phyloP scores from a whole-genome alignment of 2,113 vertebrate species.

The Psilopsiagon aurifrons region DNA sequence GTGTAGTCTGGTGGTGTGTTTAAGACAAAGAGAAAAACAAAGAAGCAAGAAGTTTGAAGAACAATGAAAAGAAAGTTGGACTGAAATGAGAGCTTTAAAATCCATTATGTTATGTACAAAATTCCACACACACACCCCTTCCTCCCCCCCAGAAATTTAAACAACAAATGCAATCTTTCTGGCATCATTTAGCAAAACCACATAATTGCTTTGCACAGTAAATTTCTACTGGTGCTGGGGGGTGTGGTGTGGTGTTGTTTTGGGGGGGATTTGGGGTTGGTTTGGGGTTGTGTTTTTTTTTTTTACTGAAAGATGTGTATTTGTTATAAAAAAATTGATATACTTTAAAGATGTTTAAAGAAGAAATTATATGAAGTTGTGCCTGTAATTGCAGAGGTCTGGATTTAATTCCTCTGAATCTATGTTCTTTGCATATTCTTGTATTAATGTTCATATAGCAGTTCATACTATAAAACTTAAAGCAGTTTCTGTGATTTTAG shows the following conservation, averaged over 20 bases:
- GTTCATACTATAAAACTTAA: neutral
- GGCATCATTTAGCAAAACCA: neutral
- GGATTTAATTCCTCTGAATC: neutral
- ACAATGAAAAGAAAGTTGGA: slow-evolving; percentile 9
- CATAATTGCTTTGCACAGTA: neutral
- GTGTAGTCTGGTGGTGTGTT: slow-evolving; percentile 47
- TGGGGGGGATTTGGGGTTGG: neutral
- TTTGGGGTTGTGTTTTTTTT: neutral
- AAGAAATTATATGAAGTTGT: neutral
- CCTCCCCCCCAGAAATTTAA: neutral
- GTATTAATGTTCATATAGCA: neutral
- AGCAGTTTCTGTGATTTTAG: neutral
- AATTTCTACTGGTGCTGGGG: neutral
- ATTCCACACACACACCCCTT: too few relatives aligned
- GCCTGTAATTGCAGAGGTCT: neutral
- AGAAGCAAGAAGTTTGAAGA: slow-evolving; percentile 28
- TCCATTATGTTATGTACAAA: neutral
- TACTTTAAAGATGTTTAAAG: neutral
- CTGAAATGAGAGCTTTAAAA: neutral
- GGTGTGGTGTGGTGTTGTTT: neutral
- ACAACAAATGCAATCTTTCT: neutral
- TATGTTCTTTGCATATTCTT: neutral
- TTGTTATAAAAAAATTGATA: neutral
- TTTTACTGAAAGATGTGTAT: neutral
- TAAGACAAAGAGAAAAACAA: slow-evolving; percentile 46